Evolutionary conservation across 2,113 vertebrate genomes (phyloP).

Genomic region (Brienomyrus longianalis): DNA sequence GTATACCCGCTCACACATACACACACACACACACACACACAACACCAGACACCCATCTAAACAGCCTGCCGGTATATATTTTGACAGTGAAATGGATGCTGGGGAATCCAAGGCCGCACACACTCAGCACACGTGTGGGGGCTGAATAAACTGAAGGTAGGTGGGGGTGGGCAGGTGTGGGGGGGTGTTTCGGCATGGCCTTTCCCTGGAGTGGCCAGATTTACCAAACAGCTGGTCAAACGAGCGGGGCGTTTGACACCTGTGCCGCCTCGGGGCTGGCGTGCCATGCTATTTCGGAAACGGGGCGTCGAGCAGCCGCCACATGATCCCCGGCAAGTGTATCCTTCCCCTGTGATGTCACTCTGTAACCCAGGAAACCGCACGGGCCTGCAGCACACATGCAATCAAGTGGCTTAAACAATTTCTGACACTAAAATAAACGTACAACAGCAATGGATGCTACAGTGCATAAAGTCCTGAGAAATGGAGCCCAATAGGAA

Average conservation of each 20-base stretch:
- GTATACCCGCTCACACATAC: conserved; percentile 18
- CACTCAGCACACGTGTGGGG: neutral
- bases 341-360: neutral
- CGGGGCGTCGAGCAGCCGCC: neutral
- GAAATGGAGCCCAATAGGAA: neutral
- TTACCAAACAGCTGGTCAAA: conserved; percentile 14
- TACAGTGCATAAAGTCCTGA: neutral
- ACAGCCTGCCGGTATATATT: neutral
- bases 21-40: conserved; percentile 33
- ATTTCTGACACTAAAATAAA: neutral
- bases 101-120: neutral
- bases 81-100: neutral
- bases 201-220: neutral
- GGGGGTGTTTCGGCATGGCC: neutral
- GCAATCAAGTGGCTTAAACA: neutral
- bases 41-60: neutral
- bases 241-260: neutral
- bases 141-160: conserved; percentile 7
- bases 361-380: neutral
- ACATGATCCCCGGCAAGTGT: neutral
- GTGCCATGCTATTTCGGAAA: neutral
- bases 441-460: neutral
- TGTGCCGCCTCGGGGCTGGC: neutral
- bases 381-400: too few relatives aligned
- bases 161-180: neutral